phyloP scores from a whole-genome alignment of 2,797 vertebrate genomes.

The Enteromius afrohamiltoni region DNA sequence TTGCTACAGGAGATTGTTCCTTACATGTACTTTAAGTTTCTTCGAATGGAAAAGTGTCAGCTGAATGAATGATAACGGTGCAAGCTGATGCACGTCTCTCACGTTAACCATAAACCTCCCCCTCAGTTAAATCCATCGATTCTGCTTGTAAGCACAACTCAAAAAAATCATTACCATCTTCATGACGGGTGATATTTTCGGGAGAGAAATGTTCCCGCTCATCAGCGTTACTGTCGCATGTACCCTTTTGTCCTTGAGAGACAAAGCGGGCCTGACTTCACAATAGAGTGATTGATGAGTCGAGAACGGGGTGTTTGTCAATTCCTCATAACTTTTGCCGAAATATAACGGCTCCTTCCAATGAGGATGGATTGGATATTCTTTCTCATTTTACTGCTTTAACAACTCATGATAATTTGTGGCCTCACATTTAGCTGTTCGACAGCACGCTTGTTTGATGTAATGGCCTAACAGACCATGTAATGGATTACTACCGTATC shows the following conservation, averaged over 20 bases:
- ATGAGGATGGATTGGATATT: slow-evolving; percentile 53
- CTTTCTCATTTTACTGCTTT: slow-evolving; percentile 57
- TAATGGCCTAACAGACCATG: slow-evolving; percentile 53
- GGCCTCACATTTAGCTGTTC: slow-evolving; percentile 43
- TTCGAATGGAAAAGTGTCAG: neutral
- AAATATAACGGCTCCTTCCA: slow-evolving; percentile 45
- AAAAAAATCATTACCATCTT: slow-evolving; percentile 51
- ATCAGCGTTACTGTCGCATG: slow-evolving; percentile 48
- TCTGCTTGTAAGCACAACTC: slow-evolving; percentile 45
- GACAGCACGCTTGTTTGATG: slow-evolving; percentile 52
- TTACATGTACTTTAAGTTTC: neutral
- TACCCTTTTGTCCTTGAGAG: slow-evolving; percentile 62
- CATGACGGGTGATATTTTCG: slow-evolving; percentile 35
- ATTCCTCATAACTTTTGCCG: slow-evolving; percentile 54
- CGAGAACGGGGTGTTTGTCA: slow-evolving; percentile 57
- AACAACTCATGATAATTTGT: slow-evolving; percentile 63
- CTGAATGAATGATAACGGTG: slow-evolving; percentile 48
- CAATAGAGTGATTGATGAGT: slow-evolving; percentile 59
- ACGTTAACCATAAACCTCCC: slow-evolving; percentile 42
- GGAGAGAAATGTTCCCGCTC: slow-evolving; percentile 45
- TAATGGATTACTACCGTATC: slow-evolving; percentile 49
- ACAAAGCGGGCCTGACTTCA: slow-evolving; percentile 58
- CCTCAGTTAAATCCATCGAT: slow-evolving; percentile 33
- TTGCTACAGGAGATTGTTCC: slow-evolving; percentile 4
- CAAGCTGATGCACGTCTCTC: slow-evolving; percentile 34